Evolutionary conservation across 2,888 invertebrate species (phyloP).

Genomic region (Polylopha cassiicola): DNA sequence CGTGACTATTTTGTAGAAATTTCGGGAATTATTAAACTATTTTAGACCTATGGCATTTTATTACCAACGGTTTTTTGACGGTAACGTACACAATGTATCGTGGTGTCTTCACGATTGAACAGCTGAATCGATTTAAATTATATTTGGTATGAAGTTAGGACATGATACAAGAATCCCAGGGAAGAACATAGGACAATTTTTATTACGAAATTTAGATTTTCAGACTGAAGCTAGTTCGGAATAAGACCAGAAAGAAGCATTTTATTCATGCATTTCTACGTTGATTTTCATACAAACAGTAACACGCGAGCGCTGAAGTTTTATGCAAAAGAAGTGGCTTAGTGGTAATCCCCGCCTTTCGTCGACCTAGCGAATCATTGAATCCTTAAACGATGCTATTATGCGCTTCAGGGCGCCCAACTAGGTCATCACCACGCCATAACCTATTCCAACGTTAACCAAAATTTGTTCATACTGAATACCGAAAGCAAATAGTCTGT

Average conservation of each 20-base stretch:
- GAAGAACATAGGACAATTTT: no score
- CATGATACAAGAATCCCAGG: no score
- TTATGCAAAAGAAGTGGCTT: constrained; percentile 1
- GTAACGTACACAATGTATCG: no score
- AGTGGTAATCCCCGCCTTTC: constrained; percentile 19
- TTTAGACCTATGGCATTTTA: no score
- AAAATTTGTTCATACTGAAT: background rate
- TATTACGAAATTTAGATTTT: no score
- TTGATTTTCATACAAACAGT: background rate
- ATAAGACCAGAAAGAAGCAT: background rate
- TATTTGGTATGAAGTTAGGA: no score
- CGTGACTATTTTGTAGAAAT: no score
- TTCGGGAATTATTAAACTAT: no score
- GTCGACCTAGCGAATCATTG: constrained; percentile 29
- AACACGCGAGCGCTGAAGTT: background rate
- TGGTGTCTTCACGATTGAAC: no score
- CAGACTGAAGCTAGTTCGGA: no score
- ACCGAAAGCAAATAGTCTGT: background rate
- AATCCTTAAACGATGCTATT: constrained; percentile 44
- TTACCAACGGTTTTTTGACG: no score
- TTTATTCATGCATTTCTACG: background rate
- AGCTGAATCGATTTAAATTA: no score
- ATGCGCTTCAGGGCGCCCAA: constrained; percentile 41
- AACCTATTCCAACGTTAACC: constrained; percentile 13
- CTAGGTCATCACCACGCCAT: constrained; percentile 37